Percentiles rank a stretch among this genome's conserved stretches.
These are phyloP conservation scores for Ceuthmochares aereus DNA, from an alignment of 2,113 vertebrate species.

Conservation along the genomic window DNA sequence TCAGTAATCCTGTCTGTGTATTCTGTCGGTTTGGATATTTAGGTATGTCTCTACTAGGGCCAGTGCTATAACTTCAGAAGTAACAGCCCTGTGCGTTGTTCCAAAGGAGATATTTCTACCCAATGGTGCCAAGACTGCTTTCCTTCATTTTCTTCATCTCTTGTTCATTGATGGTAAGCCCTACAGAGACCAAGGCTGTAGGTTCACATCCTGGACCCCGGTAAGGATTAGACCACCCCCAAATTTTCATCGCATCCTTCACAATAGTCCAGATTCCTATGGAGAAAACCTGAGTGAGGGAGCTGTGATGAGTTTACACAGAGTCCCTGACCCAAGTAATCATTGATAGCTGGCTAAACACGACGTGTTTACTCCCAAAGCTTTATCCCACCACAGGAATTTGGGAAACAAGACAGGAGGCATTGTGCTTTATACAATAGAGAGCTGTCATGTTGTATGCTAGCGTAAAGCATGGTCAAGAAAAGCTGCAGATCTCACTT, in stretches of 20 bases:
- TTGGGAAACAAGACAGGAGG: neutral
- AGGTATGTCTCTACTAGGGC: no score
- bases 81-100: neutral
- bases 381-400: neutral
- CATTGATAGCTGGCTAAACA: neutral
- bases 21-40: neutral
- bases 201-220: fast-evolving
- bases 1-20: neutral
- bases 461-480: neutral
- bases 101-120: neutral
- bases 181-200: neutral
- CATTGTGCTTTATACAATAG: neutral
- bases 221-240: neutral
- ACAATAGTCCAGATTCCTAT: fast-evolving
- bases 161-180: neutral
- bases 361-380: neutral
- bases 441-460: fast-evolving
- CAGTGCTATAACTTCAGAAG: neutral
- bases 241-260: neutral
- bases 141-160: neutral
- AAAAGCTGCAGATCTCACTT: neutral
- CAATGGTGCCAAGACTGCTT: neutral
- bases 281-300: neutral
- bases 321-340: neutral
- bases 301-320: neutral